Conservation (phyloP, 1,140 invertebrate species). For the Belonocnema kinseyi region DNA sequence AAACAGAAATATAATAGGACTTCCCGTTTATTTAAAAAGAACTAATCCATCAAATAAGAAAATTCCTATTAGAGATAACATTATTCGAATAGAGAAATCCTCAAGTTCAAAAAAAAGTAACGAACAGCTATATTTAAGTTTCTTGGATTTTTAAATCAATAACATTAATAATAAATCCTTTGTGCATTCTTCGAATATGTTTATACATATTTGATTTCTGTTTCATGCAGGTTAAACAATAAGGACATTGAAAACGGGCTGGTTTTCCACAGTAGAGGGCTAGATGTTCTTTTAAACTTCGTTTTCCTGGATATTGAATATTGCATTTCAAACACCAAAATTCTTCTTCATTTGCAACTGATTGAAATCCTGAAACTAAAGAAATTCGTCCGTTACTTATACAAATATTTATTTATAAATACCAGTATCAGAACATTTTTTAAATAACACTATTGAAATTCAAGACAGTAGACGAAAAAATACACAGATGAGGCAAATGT, state of each 20-base stretch:
- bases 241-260: background rate
- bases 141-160: background rate
- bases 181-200: constrained; percentile 2
- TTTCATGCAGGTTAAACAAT: background rate
- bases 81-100: no score
- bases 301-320: constrained; percentile 4
- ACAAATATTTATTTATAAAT: no score
- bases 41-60: no score
- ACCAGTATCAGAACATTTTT: no score
- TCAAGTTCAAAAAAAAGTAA: no score
- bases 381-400: background rate
- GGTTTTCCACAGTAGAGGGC: background rate
- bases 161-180: background rate
- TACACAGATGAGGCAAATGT: no score
- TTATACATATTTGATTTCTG: background rate
- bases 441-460: no score
- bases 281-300: background rate
- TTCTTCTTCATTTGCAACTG: background rate
- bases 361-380: background rate
- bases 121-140: no score
- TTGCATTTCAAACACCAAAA: background rate
- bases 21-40: no score
- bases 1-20: no score
- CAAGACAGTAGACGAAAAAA: no score
- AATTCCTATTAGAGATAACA: no score